Percentiles rank a stretch among this genome's conserved stretches.
phyloP scores from a whole-genome alignment of 1,140 invertebrate genomes.

The Samia ricini region DNA sequence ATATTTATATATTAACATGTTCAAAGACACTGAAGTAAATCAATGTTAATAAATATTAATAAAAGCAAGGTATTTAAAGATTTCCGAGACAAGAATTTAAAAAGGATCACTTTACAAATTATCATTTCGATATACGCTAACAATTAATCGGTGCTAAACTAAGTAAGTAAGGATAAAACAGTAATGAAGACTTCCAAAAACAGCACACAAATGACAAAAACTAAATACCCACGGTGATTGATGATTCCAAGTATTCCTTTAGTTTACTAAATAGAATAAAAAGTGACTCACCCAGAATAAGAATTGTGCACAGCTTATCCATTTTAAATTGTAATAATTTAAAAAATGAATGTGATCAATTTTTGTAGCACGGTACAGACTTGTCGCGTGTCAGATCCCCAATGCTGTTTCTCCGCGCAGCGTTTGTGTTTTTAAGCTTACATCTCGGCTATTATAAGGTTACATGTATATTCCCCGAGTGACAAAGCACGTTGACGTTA shows the following conservation, averaged over 20 bases:
- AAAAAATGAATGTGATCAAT: not conserved
- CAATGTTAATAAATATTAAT: no score
- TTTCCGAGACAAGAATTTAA: no score
- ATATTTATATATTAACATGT: no score
- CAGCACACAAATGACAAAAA: not conserved
- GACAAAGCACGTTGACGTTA: not conserved
- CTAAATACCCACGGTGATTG: not conserved
- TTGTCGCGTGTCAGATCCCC: not conserved
- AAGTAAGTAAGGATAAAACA: no score
- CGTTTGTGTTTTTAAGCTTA: constrained; percentile 19
- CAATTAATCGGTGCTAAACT: no score
- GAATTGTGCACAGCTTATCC: constrained; percentile 18
- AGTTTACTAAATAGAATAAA: not conserved
- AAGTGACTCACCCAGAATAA: constrained; percentile 16
- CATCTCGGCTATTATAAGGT: not conserved
- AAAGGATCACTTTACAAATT: no score
- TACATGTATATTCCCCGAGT: not conserved
- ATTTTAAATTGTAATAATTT: constrained; percentile 9
- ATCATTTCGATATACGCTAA: no score
- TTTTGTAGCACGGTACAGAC: not conserved
- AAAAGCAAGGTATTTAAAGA: no score
- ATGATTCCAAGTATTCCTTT: not conserved
- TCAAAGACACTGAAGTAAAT: no score
- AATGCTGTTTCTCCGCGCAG: constrained; percentile 8
- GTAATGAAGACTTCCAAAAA: not conserved